A percentile compares a stretch with the other conserved stretches of the same genome.
Evolutionary conservation across 2,113 vertebrate genomes (phyloP).

Genomic region (Mus pahari): DNA sequence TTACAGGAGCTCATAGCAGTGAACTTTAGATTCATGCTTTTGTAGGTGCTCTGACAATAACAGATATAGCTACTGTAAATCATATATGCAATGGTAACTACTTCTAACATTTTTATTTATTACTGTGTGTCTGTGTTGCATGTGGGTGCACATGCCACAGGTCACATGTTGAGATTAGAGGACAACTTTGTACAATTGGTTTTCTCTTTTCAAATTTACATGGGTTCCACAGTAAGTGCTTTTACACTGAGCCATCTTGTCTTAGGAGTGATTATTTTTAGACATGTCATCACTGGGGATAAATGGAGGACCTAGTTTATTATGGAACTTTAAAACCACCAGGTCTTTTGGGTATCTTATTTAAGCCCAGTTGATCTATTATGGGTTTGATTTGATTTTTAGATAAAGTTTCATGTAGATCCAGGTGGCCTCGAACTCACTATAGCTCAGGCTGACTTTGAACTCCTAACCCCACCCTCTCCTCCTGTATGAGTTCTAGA

Average conservation of each 20-base stretch:
- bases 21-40: conserved; percentile 21
- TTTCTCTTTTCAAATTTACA: neutral
- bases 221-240: neutral
- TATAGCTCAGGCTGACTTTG: neutral
- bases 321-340: neutral
- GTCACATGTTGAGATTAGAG: neutral
- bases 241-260: neutral
- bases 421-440: neutral
- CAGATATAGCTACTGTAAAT: neutral
- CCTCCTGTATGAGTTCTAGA: neutral
- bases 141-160: neutral
- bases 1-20: neutral
- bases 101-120: neutral
- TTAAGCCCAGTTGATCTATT: neutral
- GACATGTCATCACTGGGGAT: neutral
- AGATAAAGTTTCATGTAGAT: neutral
- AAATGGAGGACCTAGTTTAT: neutral
- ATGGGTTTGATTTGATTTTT: neutral
- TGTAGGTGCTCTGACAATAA: conserved; percentile 23
- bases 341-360: neutral
- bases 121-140: neutral
- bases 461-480: too few relatives aligned
- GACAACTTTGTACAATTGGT: neutral
- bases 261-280: conserved; percentile 42
- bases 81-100: neutral